Evolutionary conservation across 2,113 vertebrate genomes (phyloP).

Genomic region (Zosterops borbonicus): DNA sequence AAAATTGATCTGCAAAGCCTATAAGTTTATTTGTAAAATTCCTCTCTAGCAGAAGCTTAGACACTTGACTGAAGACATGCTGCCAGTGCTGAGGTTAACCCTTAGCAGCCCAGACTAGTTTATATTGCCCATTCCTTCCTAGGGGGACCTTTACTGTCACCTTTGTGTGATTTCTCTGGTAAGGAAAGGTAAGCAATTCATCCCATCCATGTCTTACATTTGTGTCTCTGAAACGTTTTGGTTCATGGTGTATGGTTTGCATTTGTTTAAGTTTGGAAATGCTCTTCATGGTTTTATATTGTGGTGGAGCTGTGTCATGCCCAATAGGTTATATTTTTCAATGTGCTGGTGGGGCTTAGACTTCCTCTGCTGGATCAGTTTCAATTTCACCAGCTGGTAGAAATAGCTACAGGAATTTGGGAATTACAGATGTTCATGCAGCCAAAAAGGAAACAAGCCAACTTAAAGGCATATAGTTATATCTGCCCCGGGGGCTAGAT

Average conservation of each 20-base stretch:
- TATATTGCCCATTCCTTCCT: background rate
- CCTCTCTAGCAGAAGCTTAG: conserved; percentile 56
- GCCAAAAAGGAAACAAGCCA: background rate
- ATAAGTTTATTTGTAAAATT: conserved; percentile 71
- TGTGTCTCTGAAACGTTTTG: background rate
- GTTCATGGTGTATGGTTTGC: background rate
- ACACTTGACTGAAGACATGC: conserved; percentile 37
- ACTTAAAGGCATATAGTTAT: background rate
- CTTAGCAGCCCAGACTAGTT: background rate
- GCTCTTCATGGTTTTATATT: background rate
- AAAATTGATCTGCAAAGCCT: conserved; percentile 70
- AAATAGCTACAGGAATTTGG: conserved; percentile 11
- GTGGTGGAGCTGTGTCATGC: background rate
- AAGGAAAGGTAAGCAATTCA: background rate
- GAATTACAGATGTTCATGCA: conserved; percentile 21
- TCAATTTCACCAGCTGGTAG: conserved; percentile 24
- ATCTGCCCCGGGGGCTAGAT: background rate
- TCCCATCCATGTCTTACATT: background rate
- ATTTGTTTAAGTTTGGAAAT: background rate
- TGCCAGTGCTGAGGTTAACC: conserved; percentile 44
- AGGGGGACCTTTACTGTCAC: background rate
- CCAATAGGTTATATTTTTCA: background rate
- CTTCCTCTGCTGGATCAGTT: background rate
- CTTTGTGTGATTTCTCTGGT: background rate
- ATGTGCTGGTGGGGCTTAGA: background rate